These are phyloP conservation scores for Cinclus mexicanus DNA, from an alignment of 2,113 vertebrate species.

Conservation along the genomic window DNA sequence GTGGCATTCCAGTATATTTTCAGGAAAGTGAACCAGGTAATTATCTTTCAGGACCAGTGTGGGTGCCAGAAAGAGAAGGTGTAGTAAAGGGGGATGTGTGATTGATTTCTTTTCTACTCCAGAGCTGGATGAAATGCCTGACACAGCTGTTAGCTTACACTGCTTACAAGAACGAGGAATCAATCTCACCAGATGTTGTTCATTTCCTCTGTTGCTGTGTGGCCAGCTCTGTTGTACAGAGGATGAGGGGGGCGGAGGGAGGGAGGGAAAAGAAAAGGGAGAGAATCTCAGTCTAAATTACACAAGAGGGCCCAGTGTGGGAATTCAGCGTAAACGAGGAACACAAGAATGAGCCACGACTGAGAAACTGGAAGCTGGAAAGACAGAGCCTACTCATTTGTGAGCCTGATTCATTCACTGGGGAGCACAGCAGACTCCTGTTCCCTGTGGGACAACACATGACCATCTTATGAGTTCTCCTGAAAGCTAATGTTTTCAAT, in stretches of 20 bases:
- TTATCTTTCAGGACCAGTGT: background rate
- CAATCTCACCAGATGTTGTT: slow-evolving; percentile 63
- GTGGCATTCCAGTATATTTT: background rate
- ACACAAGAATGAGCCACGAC: background rate
- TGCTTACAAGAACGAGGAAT: slow-evolving; percentile 60
- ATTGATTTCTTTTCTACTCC: slow-evolving; percentile 59
- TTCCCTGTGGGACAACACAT: background rate
- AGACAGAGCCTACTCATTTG: background rate
- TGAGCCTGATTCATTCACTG: background rate
- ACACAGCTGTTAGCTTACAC: slow-evolving; percentile 54
- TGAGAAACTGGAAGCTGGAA: slow-evolving; percentile 10
- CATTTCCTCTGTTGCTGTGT: slow-evolving; percentile 74
- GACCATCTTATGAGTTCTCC: background rate
- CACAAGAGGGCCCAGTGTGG: slow-evolving; percentile 56
- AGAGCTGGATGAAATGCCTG: slow-evolving; percentile 61
- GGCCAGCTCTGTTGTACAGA: slow-evolving; percentile 64
- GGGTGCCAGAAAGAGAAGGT: slow-evolving; percentile 23
- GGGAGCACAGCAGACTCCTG: background rate
- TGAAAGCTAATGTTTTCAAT: slow-evolving; percentile 3
- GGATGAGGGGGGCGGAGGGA: background rate
- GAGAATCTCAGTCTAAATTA: slow-evolving; percentile 37
- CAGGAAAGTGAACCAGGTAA: background rate
- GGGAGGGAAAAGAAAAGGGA: slow-evolving; percentile 23
- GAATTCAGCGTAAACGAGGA: slow-evolving; percentile 11
- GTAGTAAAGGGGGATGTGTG: slow-evolving; percentile 43